Conservation (phyloP, 2,113 vertebrate species). For the Pungitius pungitius region DNA sequence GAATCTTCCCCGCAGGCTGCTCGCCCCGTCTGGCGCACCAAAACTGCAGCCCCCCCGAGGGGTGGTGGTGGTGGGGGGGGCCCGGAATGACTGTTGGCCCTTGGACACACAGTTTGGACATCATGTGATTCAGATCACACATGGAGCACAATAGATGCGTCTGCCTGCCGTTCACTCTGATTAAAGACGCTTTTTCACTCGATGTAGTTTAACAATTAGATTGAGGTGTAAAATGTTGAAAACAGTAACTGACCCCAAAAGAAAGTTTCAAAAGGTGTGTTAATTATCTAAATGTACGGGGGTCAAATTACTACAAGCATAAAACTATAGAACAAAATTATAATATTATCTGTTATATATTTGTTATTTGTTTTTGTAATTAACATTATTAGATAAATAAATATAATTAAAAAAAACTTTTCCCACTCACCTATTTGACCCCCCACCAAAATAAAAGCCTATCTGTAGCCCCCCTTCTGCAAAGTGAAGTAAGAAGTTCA, state of each 20-base stretch:
- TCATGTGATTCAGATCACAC: not conserved
- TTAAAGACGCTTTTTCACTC: constrained; percentile 3
- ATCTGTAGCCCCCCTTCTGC: constrained; percentile 52
- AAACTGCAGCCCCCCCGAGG: constrained; percentile 56
- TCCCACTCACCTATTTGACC: constrained; percentile 61
- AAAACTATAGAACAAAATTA: rapidly evolving
- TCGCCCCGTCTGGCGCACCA: constrained; percentile 66
- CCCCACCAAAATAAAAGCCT: constrained; percentile 33
- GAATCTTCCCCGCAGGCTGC: too few species aligned
- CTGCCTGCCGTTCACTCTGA: too few species aligned
- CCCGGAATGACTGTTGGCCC: not conserved
- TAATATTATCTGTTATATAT: not conserved
- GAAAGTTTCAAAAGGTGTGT: not conserved
- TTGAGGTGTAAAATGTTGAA: not conserved
- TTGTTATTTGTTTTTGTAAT: too few species aligned
- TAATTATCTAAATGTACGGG: not conserved
- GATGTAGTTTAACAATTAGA: not conserved
- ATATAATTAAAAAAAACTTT: not conserved
- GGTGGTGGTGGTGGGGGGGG: not conserved
- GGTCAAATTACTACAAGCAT: not conserved
- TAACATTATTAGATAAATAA: not conserved
- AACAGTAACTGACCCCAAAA: not conserved
- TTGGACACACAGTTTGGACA: not conserved
- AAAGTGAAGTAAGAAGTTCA: constrained; percentile 43
- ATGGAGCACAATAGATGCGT: not conserved